Evolutionary conservation across 2,797 vertebrate species (phyloP), one percentile per base, ranked within the genome.

Genomic region (Myotis findleyi): DNA sequence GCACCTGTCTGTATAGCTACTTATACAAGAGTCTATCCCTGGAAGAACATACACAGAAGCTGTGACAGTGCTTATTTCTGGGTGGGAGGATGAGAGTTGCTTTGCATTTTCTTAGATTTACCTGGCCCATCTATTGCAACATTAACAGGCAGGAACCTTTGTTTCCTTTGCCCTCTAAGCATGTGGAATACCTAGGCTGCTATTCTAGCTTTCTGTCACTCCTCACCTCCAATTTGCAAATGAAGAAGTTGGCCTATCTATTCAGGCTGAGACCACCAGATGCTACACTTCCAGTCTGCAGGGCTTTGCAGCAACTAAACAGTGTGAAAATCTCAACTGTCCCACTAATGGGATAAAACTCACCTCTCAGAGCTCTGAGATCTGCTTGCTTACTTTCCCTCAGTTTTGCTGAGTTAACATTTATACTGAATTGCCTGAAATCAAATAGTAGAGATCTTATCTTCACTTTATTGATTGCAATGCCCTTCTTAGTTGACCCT

Each of bases 361-460:
- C 69, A 68, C 51, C 38, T 38, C 59, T 80, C 69, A 21, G 71
- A 76, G 33, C 49, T 77, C 64, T 30, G 64, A 59, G 44, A 86
- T 68, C 38, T 94, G 85, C 81, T 71, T 30, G 68, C 71, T 91
- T 57, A 71, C 38, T 72, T 57, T 36, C 21, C 64, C 27, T 62
- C 79, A 72, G 25, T 93, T 77, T 91, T 77, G 85, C 49, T 72
- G 59, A 96, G 77, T 94, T 88, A 94, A 96, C 77, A 92, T 41
- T 96, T 87, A 92, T 66, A 77, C 64, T 89, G 85, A 89, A 72
- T 91, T 16, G 0, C 66, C 69, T 86, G 55, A 92, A 90, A 76
- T 92, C 96, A 95, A 96, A 93, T 41, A 87, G 79, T 47, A 72
- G 62, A 51, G 83, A 92, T 76, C 51, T 71, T 87, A 94, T 81